Evolutionary conservation across 1,140 invertebrate genomes (phyloP).

Genomic region (Philaenus spumarius): DNA sequence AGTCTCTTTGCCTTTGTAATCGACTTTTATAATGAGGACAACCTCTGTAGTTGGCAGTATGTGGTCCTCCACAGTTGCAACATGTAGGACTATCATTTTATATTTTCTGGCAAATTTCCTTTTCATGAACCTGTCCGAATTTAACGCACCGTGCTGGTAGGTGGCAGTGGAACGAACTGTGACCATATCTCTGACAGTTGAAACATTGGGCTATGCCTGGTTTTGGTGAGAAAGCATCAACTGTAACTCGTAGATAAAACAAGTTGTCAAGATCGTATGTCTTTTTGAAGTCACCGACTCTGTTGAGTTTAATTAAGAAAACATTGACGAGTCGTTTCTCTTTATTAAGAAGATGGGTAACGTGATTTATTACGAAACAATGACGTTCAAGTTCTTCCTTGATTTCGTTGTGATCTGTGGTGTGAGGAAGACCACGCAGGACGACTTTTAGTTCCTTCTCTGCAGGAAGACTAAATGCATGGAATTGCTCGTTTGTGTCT

Average conservation of each 20-base stretch:
- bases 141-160: slow-evolving; percentile 34
- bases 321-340: not conserved
- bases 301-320: not conserved
- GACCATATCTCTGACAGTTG: slow-evolving; percentile 36
- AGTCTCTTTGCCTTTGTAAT: not conserved
- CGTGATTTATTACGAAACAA: too few species aligned
- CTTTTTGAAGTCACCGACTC: not conserved
- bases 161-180: slow-evolving; percentile 34
- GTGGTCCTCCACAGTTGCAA: slow-evolving; percentile 33
- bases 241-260: not conserved
- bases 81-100: slow-evolving; percentile 28
- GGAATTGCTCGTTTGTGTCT: too few species aligned
- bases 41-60: slow-evolving; percentile 37
- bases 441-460: too few species aligned
- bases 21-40: slow-evolving; percentile 29
- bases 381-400: too few species aligned
- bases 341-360: too few species aligned
- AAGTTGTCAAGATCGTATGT: not conserved
- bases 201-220: slow-evolving; percentile 28
- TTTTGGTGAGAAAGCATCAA: not conserved
- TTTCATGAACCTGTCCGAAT: slow-evolving; percentile 34
- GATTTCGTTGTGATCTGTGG: too few species aligned
- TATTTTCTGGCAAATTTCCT: slow-evolving; percentile 35
- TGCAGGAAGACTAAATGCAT: too few species aligned
- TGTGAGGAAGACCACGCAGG: too few species aligned